These are phyloP conservation scores for Decapterus maruadsi DNA, from an alignment of 2,797 vertebrate species.

Conservation along the genomic window DNA sequence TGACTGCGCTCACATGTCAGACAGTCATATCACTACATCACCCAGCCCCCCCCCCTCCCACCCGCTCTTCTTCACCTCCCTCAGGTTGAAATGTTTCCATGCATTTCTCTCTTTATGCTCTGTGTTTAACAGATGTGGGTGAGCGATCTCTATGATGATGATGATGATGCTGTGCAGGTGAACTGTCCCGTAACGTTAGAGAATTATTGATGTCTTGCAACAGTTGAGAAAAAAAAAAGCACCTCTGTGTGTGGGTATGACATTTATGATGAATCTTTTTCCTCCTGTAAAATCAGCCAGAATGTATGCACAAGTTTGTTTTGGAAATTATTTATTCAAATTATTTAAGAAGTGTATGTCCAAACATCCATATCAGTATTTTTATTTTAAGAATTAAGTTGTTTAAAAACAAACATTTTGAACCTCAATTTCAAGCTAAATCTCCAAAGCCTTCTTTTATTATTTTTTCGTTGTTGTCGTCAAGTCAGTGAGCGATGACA, in stretches of 20 bases:
- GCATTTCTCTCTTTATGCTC: constrained; percentile 73
- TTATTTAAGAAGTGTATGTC: constrained; percentile 84
- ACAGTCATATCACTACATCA: constrained; percentile 39
- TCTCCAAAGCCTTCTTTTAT: constrained; percentile 82
- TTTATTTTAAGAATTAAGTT: constrained; percentile 68
- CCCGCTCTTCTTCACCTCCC: constrained; percentile 59
- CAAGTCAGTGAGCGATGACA: constrained; percentile 21
- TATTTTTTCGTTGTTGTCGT: constrained; percentile 31
- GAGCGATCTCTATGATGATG: constrained; percentile 65
- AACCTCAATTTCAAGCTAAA: constrained; percentile 84
- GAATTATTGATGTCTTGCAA: constrained; percentile 65
- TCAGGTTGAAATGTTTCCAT: constrained; percentile 78
- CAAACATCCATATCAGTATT: constrained; percentile 83
- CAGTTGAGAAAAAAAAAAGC: constrained; percentile 56
- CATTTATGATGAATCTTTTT: constrained; percentile 49
- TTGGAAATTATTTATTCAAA: constrained; percentile 87
- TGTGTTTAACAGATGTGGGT: constrained; percentile 70
- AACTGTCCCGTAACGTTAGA: constrained; percentile 64
- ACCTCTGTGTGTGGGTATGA: constrained; percentile 52
- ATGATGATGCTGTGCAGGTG: constrained; percentile 69
- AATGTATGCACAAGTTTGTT: constrained; percentile 83
- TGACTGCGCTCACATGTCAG: constrained; percentile 55
- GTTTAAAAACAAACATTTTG: constrained; percentile 65
- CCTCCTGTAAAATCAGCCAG: constrained; percentile 75
- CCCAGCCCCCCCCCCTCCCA: constrained; percentile 32